Conservation (phyloP, 2,888 invertebrate species). For the Drosophila atroscutellata region DNA sequence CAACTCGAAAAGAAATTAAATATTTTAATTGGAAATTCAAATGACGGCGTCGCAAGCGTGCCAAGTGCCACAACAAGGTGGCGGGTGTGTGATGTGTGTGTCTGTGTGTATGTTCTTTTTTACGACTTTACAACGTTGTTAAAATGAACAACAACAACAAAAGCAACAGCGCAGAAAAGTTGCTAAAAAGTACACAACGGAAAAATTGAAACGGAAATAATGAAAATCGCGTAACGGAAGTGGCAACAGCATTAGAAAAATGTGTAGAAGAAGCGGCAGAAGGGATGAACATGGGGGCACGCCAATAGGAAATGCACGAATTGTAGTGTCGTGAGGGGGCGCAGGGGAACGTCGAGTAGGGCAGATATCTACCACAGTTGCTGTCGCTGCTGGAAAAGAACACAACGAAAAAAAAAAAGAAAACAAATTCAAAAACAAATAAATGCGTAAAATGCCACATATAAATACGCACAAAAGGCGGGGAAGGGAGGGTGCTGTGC, state of each 20-base stretch:
- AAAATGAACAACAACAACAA: conserved; percentile 62
- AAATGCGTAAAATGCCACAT: conserved; percentile 82
- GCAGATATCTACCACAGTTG: conserved; percentile 11
- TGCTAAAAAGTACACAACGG: conserved; percentile 69
- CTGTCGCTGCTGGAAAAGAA: conserved; percentile 10
- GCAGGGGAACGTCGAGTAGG: background rate
- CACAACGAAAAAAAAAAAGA: conserved; percentile 32
- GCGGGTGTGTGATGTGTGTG: conserved; percentile 6
- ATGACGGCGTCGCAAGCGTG: conserved; percentile 51
- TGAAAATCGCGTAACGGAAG: conserved; percentile 81
- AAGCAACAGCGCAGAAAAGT: conserved; percentile 45
- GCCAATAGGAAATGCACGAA: conserved; percentile 61
- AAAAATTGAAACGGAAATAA: conserved; percentile 82
- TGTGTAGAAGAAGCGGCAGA: background rate
- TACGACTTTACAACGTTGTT: conserved; percentile 81
- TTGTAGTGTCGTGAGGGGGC: conserved; percentile 44
- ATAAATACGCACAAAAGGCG: conserved; percentile 68
- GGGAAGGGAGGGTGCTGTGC: background rate
- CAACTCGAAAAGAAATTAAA: conserved; percentile 79
- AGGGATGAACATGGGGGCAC: background rate
- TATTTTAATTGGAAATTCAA: conserved; percentile 82
- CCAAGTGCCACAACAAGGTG: conserved; percentile 3
- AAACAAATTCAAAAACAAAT: conserved; percentile 74
- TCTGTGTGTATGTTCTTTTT: conserved; percentile 47
- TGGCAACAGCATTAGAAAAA: conserved; percentile 75